phyloP scores from a whole-genome alignment of 2,888 invertebrate genomes.

The Matsumyia berberina region DNA sequence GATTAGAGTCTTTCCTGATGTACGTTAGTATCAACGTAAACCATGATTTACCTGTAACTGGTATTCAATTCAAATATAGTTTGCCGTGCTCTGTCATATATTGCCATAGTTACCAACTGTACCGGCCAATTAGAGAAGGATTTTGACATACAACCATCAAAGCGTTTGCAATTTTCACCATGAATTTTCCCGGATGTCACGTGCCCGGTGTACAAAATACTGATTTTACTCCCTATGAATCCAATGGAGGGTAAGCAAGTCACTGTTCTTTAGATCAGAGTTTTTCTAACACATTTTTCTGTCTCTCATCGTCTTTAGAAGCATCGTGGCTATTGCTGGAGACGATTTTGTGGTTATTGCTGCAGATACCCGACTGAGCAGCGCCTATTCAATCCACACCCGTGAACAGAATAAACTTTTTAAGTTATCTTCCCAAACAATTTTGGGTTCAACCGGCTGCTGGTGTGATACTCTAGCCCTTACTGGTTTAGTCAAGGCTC shows the following conservation, averaged over 20 bases:
- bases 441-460: constrained; percentile 97
- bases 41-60: too few relatives aligned
- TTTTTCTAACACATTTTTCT: constrained; percentile 20
- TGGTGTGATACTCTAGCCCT: constrained; percentile 98
- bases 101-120: too few relatives aligned
- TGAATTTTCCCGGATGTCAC: constrained; percentile 83
- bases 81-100: too few relatives aligned
- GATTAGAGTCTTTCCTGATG: too few relatives aligned
- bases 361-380: constrained; percentile 96
- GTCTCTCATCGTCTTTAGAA: constrained; percentile 86
- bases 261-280: neutral
- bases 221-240: constrained; percentile 89
- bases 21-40: too few relatives aligned
- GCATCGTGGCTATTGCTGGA: constrained; percentile 97
- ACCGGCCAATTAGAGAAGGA: constrained; percentile 34
- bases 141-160: too few relatives aligned
- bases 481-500: constrained; percentile 91
- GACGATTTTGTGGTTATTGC: constrained; percentile 97
- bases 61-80: too few relatives aligned
- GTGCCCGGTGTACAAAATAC: constrained; percentile 84
- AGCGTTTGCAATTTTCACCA: constrained; percentile 60
- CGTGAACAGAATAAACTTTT: constrained; percentile 95
- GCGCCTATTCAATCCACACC: constrained; percentile 95
- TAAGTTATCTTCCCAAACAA: constrained; percentile 91
- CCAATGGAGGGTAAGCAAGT: constrained; percentile 90